Conservation (phyloP, 2,113 vertebrate genomes). For the Malaclemys terrapin region DNA sequence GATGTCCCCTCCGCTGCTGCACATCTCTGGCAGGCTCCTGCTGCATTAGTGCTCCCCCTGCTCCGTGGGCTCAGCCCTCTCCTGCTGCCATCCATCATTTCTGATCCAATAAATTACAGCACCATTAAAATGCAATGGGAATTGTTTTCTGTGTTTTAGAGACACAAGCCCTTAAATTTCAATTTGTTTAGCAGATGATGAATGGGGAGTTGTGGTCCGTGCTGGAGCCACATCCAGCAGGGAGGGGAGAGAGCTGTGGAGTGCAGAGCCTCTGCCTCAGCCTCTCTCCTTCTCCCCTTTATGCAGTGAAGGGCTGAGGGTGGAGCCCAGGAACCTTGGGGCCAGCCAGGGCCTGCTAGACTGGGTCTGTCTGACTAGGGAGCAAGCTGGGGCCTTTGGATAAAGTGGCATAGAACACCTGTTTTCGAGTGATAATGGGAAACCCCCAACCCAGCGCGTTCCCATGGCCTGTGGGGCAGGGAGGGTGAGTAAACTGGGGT, state of each 20-base stretch:
- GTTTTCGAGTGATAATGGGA: not conserved
- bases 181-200: conserved; percentile 69
- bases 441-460: not conserved
- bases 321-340: no score
- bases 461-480: not conserved
- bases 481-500: not conserved
- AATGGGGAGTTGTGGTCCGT: conserved; percentile 23
- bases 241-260: conserved; percentile 1
- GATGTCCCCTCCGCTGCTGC: not conserved
- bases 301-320: not conserved
- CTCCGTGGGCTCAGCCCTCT: not conserved
- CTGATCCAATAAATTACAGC: conserved; percentile 66
- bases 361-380: no score
- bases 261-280: not conserved
- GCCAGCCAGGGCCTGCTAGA: no score
- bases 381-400: not conserved
- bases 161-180: conserved; percentile 67
- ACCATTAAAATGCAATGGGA: conserved; percentile 57
- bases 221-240: not conserved
- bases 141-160: conserved; percentile 69
- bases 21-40: not conserved
- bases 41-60: not conserved
- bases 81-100: conserved; percentile 60
- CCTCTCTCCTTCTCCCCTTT: not conserved
- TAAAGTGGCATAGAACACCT: not conserved